Conservation (phyloP, 2,888 invertebrate genomes). For the Agrotis puta region DNA sequence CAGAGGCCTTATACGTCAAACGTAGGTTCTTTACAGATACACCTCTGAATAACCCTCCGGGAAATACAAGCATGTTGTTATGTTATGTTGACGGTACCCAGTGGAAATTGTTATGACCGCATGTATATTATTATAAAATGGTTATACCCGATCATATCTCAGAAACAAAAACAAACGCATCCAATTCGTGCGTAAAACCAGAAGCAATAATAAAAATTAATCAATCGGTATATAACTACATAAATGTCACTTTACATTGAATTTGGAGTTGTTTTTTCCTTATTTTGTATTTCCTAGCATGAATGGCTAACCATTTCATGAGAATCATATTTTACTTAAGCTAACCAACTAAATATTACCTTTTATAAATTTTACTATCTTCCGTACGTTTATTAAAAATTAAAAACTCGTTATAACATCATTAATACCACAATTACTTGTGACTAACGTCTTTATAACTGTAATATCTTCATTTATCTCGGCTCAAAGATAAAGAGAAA, state of each 20-base stretch:
- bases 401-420: conserved; percentile 10
- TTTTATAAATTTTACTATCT: background rate
- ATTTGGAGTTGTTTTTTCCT: background rate
- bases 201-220: background rate
- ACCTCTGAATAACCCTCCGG: no score
- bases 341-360: no score
- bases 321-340: background rate
- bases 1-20: no score
- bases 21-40: no score
- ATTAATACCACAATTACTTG: conserved; percentile 8
- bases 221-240: no score
- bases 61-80: no score
- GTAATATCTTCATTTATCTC: background rate
- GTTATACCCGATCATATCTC: no score
- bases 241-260: background rate
- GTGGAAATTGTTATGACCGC: no score
- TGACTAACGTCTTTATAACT: conserved; percentile 21
- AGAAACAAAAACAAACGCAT: background rate
- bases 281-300: background rate
- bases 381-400: background rate
- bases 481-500: conserved; percentile 15
- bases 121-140: no score
- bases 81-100: no score
- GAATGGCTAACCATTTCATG: background rate
- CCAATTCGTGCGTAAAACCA: background rate